Base-by-base conservation (phyloP, 2,113 vertebrate species). In the Paralichthys olivaceus region DNA sequence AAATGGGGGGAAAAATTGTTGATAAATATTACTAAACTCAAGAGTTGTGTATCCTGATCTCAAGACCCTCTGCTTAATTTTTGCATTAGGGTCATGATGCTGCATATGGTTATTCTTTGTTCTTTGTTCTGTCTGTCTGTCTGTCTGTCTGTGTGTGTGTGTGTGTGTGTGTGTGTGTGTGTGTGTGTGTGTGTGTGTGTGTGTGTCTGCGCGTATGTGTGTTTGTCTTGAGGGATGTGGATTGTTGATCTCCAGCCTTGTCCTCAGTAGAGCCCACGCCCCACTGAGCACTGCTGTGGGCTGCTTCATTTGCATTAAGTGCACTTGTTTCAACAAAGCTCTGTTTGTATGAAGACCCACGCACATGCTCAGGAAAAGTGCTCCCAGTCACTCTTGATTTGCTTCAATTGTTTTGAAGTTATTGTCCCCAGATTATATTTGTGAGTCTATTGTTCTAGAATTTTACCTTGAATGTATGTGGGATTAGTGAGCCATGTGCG, bases 271-370 rank as follows among this genome's bases (percentile, higher is more conserved):
- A n/a, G 69, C 69, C 74, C 76, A 85, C 58, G 70, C 75, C 81
- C 69, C 75, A 66, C 83, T 86, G 23, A 86, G 80, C 89, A 70
- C 81, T 4, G 54, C 81, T 20, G 7, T 23, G 28, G 76, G 85
- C 80, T 68, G 80, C 83, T 58, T 89, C 67, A 91, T 90, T 90
- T 90, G 83, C 90, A 91, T 90, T 70, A 85, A 86, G 85, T 69
- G 68, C 83, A 84, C 54, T 89, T 81, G 80, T 86, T 86, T 82
- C 75, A 90, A 91, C 89, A 90, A 90, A 91, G 89, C 72, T 79
- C 22, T 26, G 37, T 73, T 87, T 92, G 87, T 87, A 32, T 66
- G 19, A 53, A 28, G 80, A 70, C 77, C 79, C 80, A 71, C 70
- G 19, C 77, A 65, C 80, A 77, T 32, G 34, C 84, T 85, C 62